phyloP scores from a whole-genome alignment of 2,888 invertebrate species.

The Agrotis clavis region DNA sequence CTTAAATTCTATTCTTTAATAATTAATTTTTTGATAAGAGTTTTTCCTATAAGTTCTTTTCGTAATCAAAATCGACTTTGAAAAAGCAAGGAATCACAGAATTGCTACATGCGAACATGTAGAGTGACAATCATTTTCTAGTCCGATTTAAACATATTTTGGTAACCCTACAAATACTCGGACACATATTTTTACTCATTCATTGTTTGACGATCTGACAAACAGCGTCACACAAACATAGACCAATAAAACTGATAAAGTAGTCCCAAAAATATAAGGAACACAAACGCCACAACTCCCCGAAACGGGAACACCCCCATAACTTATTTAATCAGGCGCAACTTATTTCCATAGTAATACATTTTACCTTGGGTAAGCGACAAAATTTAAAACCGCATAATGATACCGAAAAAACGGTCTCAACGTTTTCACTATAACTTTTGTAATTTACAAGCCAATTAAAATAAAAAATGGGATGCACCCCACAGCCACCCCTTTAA shows the following conservation, averaged over 20 bases:
- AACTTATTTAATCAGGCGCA: constrained; percentile 64
- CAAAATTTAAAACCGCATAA: constrained; percentile 73
- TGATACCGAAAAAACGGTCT: constrained; percentile 76
- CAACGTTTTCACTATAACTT: constrained; percentile 86
- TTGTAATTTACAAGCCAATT: constrained; percentile 90
- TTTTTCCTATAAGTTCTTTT: background rate
- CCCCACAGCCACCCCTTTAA: constrained; percentile 87
- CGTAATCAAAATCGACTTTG: too few species aligned
- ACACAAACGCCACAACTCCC: constrained; percentile 30
- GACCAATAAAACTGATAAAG: constrained; percentile 2
- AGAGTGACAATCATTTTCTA: too few species aligned
- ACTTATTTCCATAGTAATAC: constrained; percentile 67
- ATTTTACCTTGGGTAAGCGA: constrained; percentile 64
- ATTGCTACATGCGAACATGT: too few species aligned
- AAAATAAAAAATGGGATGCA: constrained; percentile 89
- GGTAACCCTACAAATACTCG: background rate
- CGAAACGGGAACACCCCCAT: constrained; percentile 29
- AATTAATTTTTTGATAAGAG: too few species aligned
- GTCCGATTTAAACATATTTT: background rate
- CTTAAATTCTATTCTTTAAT: too few species aligned
- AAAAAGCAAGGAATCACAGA: background rate
- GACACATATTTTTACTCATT: too few species aligned
- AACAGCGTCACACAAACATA: background rate
- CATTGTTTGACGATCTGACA: too few species aligned
- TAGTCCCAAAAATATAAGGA: constrained; percentile 1